These are phyloP conservation scores for Parapristionchus giblindavisi DNA, from an alignment of 2,888 invertebrate genomes.

Conservation along the genomic window DNA sequence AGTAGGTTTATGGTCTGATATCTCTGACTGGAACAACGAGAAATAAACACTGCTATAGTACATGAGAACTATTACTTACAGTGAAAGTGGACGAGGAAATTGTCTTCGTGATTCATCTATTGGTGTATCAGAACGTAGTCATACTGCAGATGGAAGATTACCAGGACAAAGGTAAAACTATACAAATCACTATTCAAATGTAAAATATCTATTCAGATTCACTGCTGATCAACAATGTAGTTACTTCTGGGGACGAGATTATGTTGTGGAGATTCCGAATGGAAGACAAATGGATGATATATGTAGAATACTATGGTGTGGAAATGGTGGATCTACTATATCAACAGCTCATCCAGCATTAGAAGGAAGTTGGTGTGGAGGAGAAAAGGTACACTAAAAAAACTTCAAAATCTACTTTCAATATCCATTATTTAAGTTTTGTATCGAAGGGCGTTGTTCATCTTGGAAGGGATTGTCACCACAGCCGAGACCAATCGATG, in stretches of 20 bases:
- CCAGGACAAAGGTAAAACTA: conserved; percentile 63
- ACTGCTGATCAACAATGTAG: conserved; percentile 69
- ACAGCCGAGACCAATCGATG: conserved; percentile 53
- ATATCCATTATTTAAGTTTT: conserved; percentile 66
- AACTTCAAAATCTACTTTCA: too few species aligned
- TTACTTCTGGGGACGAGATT: conserved; percentile 70
- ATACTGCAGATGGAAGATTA: conserved; percentile 56
- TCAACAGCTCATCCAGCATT: conserved; percentile 69
- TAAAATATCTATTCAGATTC: conserved; percentile 43
- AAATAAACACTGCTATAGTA: too few species aligned
- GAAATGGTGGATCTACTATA: conserved; percentile 69
- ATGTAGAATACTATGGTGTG: conserved; percentile 47
- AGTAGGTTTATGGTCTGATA: too few species aligned
- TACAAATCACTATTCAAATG: not conserved
- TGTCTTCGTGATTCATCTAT: conserved; percentile 64
- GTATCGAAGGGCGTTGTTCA: conserved; percentile 64
- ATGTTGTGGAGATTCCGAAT: conserved; percentile 66
- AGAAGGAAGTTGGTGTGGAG: conserved; percentile 69
- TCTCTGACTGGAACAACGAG: too few species aligned
- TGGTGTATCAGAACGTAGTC: conserved; percentile 60
- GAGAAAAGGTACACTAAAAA: conserved; percentile 60
- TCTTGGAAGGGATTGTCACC: conserved; percentile 54
- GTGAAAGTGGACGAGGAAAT: conserved; percentile 67
- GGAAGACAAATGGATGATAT: conserved; percentile 61
- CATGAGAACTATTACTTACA: conserved; percentile 42